phyloP scores from a whole-genome alignment of 2,888 invertebrate genomes.

The Azorinus chamasolen region DNA sequence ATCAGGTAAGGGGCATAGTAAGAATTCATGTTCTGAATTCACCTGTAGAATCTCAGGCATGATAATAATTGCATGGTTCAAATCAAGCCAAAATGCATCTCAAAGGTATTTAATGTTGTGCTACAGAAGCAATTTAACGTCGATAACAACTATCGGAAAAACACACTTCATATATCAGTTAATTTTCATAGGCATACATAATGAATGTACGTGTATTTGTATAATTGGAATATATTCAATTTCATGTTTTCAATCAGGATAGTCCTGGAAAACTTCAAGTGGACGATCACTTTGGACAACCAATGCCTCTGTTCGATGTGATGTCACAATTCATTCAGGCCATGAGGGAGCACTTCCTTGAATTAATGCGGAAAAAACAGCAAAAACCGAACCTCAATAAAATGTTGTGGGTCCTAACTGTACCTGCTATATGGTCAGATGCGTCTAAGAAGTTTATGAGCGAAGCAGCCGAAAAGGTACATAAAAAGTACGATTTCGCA shows the following conservation, averaged over 20 bases:
- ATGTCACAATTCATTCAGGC: slow-evolving; percentile 47
- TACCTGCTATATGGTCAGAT: slow-evolving; percentile 52
- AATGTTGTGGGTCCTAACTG: slow-evolving; percentile 41
- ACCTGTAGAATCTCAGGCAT: no score
- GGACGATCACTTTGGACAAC: slow-evolving; percentile 23
- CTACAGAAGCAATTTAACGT: no score
- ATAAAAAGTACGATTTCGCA: neutral
- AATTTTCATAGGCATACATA: no score
- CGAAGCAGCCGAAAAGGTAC: slow-evolving; percentile 34
- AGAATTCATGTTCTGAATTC: no score
- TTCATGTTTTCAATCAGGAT: no score
- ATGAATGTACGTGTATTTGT: no score
- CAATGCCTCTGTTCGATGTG: slow-evolving; percentile 25
- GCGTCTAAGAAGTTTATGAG: slow-evolving; percentile 43
- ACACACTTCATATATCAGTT: no score
- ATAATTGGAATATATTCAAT: no score
- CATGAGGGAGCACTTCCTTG: slow-evolving; percentile 24
- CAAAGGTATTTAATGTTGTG: no score
- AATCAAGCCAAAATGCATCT: no score
- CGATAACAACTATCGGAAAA: no score
- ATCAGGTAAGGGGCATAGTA: neutral
- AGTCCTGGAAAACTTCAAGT: neutral
- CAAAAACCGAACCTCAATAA: neutral
- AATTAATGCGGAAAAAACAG: neutral
- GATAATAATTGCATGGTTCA: no score